Percentiles rank a stretch among this genome's conserved stretches.
These are phyloP conservation scores for Rhea americana DNA, from an alignment of 2,113 vertebrate genomes.

Conservation along the genomic window DNA sequence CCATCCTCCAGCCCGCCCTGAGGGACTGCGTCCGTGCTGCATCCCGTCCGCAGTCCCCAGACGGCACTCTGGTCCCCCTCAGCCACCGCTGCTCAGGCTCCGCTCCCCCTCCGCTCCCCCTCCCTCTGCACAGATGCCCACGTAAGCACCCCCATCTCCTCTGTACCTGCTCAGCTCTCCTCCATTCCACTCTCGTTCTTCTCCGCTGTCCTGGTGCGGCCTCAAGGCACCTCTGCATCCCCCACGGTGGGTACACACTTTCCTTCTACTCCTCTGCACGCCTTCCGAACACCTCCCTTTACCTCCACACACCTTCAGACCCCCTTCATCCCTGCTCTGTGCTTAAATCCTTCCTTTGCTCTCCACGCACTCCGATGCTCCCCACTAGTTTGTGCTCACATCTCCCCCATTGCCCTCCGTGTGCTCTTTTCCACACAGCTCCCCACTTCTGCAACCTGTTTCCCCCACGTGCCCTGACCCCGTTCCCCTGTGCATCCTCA, in stretches of 20 bases:
- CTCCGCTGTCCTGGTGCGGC: accelerated
- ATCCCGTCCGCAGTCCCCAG: too few relatives aligned
- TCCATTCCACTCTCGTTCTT: not conserved
- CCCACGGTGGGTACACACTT: accelerated
- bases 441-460: accelerated
- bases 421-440: too few relatives aligned
- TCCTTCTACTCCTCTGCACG: accelerated
- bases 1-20: too few relatives aligned
- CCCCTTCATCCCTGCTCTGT: accelerated
- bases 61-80: accelerated
- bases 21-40: too few relatives aligned
- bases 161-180: not conserved
- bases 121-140: too few relatives aligned
- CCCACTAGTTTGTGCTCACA: too few relatives aligned
- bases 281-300: not conserved
- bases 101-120: not conserved
- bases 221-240: not conserved
- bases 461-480: not conserved
- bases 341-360: accelerated
- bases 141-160: accelerated
- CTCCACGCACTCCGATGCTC: accelerated
- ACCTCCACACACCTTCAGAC: accelerated
- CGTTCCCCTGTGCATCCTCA: not conserved
- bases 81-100: accelerated
- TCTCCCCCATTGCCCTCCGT: not conserved